Percentiles rank a stretch among this genome's conserved stretches.
Evolutionary conservation across 2,888 invertebrate genomes (phyloP).

Genomic region (Troglohyphantes excavatus): DNA sequence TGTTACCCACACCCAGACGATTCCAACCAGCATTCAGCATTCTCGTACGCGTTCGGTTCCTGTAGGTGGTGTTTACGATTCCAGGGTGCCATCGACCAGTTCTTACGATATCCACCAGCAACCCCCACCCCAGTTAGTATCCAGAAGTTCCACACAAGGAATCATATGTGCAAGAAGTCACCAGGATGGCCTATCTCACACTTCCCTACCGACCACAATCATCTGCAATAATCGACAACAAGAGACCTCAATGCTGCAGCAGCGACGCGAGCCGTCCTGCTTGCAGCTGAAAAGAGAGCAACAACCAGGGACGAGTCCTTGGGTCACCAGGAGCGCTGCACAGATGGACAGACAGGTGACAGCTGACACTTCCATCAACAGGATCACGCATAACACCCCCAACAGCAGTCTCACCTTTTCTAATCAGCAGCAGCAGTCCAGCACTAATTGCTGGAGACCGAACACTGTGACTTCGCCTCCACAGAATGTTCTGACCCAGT

Average conservation of each 20-base stretch:
- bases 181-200: constrained; percentile 60
- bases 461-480: constrained; percentile 64
- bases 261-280: constrained; percentile 23
- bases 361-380: constrained; percentile 27
- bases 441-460: constrained; percentile 68
- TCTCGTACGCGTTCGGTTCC: constrained; percentile 72
- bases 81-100: constrained; percentile 66
- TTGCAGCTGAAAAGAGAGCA: constrained; percentile 64
- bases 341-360: constrained; percentile 55
- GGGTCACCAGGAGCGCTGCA: constrained; percentile 64
- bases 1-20: constrained; percentile 61
- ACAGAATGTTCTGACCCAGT: constrained; percentile 63
- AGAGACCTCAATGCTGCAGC: constrained; percentile 17
- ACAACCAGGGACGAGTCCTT: constrained; percentile 60
- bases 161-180: constrained; percentile 70
- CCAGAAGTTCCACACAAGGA: constrained; percentile 71
- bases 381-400: constrained; percentile 7
- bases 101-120: constrained; percentile 75
- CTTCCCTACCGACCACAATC: constrained; percentile 41
- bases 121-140: constrained; percentile 66
- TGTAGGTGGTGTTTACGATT: constrained; percentile 68
- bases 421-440: constrained; percentile 22
- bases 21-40: constrained; percentile 46
- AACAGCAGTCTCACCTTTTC: constrained; percentile 35
- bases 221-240: constrained; percentile 53